Base-by-base conservation (phyloP, 2,888 invertebrate species). In the Nymphalis urticae region DNA sequence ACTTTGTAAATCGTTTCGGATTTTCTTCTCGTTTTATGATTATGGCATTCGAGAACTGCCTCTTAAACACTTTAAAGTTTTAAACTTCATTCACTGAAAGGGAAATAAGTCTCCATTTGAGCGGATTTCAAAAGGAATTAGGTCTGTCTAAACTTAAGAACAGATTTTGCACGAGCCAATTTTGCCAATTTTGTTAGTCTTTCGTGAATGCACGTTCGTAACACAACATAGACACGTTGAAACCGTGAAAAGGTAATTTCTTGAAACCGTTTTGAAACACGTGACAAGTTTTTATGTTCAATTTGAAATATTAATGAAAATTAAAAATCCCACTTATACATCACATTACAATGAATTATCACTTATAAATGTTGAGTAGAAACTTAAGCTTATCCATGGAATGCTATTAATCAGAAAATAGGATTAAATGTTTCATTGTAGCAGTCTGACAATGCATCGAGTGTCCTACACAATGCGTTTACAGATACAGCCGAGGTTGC, bases 1-100 rank as follows among this genome's bases (percentile, higher is more conserved):
- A 76, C 76, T 75, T 77, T 82, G 76, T 75, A 69, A 72, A 69
- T 73, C 65, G 56, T 59, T 62, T 62, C 56, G 47, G 64, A 66
- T 62, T 71, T 67, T 58, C 69, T n/a, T 53, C 63, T 62, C 59
- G 58, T 63, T 73, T 70, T 69, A 70, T 66, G 68, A 71, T 71
- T 66, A 70, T 69, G 50, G 54, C 67, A 62, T 53, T 68, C 59
- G 61, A 59, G 61, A 59, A 71, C 65, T 69, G 66, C 63, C 68
- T 71, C 63, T 64, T 71, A 62, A 68, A 74, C 64, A 64, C 64
- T 73, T 42, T 70, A 58, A 67, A 71, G 51, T 68, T 70, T 70
- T 48, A 48, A 72, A 74, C 67, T 73, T 62, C 51, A 66, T 69
- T 51, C 67, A 60, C 53, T 69, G 54, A 70, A 71, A 64, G 48